A percentile compares a stretch with the other conserved stretches of the same genome.
These are phyloP conservation scores for Cecidostiba fungosa DNA, from an alignment of 2,888 invertebrate species.

Conservation along the genomic window DNA sequence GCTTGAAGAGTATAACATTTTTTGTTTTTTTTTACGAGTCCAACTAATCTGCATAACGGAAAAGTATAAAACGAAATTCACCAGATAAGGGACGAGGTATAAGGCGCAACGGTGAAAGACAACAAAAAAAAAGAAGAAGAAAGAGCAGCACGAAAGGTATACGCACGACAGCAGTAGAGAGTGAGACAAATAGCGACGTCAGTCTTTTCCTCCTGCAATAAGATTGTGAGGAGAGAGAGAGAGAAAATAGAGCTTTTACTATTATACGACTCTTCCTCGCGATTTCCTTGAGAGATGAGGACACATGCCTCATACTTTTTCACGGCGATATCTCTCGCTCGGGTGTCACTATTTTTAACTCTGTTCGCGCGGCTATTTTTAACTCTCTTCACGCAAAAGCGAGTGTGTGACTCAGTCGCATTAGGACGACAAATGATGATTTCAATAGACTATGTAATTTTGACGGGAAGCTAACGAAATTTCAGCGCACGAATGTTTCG, in stretches of 20 bases:
- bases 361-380: conserved; percentile 10
- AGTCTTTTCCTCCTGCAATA: conserved; percentile 35
- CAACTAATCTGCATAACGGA: neutral
- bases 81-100: conserved; percentile 37
- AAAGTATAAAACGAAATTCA: neutral
- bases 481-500: neutral
- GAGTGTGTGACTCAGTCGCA: neutral
- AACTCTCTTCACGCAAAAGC: neutral
- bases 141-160: conserved; percentile 1
- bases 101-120: conserved; percentile 10
- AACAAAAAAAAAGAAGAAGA: neutral
- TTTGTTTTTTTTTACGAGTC: neutral
- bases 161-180: conserved; percentile 24
- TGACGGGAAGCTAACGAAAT: no score
- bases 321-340: conserved; percentile 37
- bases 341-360: conserved; percentile 30
- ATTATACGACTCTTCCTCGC: conserved; percentile 51
- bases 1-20: neutral
- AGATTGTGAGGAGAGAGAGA: conserved; percentile 40
- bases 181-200: conserved; percentile 55
- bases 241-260: conserved; percentile 48
- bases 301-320: conserved; percentile 51
- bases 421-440: conserved; percentile 28
- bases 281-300: conserved; percentile 58
- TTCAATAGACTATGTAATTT: neutral